A percentile compares a stretch with the other conserved stretches of the same genome.
Conservation (phyloP, 2,888 invertebrate genomes). For the Psylliodes chrysocephalus region DNA sequence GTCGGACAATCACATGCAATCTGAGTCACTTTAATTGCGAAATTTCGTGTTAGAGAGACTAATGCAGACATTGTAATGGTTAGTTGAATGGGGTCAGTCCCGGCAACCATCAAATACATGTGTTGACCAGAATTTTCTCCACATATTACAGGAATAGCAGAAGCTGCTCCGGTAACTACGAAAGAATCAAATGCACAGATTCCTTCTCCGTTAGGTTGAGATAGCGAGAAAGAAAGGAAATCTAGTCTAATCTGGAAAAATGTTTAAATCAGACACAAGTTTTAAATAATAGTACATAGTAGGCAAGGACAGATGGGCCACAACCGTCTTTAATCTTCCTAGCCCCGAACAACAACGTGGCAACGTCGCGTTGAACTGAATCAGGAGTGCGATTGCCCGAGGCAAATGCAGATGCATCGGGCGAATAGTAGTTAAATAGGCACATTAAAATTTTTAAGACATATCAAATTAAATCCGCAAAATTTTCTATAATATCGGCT, state of each 20-base stretch:
- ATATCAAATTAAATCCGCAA: no score
- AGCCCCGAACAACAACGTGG: no score
- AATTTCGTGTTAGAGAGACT: conserved; percentile 72
- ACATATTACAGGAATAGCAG: conserved; percentile 79
- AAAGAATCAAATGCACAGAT: conserved; percentile 77
- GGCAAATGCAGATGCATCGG: no score
- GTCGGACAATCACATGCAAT: conserved; percentile 77
- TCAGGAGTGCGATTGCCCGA: no score
- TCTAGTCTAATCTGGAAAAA: conserved; percentile 76
- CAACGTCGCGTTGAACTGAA: no score
- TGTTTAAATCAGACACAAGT: no score
- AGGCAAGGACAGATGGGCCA: no score
- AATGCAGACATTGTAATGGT: conserved; percentile 72
- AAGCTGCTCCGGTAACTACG: conserved; percentile 75
- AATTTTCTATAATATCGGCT: no score
- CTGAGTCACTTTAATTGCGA: conserved; percentile 81
- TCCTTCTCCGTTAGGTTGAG: conserved; percentile 80
- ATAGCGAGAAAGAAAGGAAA: conserved; percentile 76
- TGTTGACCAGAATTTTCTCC: conserved; percentile 86
- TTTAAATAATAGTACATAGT: no score
- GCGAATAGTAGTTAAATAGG: no score
- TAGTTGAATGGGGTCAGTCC: conserved; percentile 74
- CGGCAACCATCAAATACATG: conserved; percentile 80
- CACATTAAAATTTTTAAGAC: no score
- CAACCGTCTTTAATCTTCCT: no score